Evolutionary conservation across 2,888 invertebrate species (phyloP), one percentile per base, ranked within the genome.

Genomic region (Alloplasta piceator): DNA sequence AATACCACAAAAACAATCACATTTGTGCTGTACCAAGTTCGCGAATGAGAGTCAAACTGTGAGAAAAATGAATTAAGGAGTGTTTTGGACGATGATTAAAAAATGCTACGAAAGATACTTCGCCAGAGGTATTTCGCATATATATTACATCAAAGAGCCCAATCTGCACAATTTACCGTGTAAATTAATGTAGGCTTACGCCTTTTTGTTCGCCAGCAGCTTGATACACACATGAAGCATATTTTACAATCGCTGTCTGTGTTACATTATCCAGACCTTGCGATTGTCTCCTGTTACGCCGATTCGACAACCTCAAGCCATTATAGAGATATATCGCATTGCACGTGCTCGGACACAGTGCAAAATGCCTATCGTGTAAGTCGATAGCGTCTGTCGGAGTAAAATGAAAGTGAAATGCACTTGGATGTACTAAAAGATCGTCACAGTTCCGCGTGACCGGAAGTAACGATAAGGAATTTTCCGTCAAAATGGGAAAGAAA

Each of bases 211-310:
- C 3, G 26, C 26, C 26, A 26, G 26, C 26, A 26, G 12, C 52
- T 10, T 9, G 55, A 48, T 16, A 16, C 58, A 12, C 5, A 10
- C 36, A 38, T 56, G 39, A 66, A 38, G 14, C 39, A 39, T 36
- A 36, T 68, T 43, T 39, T 43, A 9, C 41, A 43, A 73, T 68
- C 50, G 50, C 36, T 56, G 74, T 64, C 76, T 12, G 50, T 67
- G 81, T 55, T 56, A 61, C 50, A 61, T 74, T 66, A 60, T 74
- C 78, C 52, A 14, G 50, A 56, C 48, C 74, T 52, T 55, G 61
- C 38, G 78, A 81, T 75, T 67, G 68, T 84, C 78, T 84, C 82
- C 60, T 52, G 74, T 84, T 84, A 72, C 82, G 79, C 46, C 72
- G 72, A 75, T 75, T 16, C 55, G 14, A 48, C 74, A 61, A 48